Conservation (phyloP, 2,888 invertebrate genomes). For the Matsumyia berberina region DNA sequence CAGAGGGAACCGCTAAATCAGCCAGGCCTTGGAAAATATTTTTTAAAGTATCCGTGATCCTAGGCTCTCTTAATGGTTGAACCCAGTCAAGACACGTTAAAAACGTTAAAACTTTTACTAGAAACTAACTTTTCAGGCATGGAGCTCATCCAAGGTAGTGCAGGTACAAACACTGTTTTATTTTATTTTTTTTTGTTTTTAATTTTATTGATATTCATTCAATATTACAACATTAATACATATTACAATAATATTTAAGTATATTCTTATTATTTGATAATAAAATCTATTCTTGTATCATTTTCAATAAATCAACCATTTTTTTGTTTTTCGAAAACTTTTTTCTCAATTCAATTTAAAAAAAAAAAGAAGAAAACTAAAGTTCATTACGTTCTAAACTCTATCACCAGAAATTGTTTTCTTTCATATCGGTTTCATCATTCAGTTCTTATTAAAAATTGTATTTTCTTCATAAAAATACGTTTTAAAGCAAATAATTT, state of each 20-base stretch:
- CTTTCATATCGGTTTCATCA: constrained; percentile 37
- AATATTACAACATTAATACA: constrained; percentile 74
- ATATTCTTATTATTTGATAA: constrained; percentile 26
- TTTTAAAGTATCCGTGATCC: no score
- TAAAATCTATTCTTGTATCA: constrained; percentile 43
- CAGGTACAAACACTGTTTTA: no score
- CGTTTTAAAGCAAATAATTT: constrained; percentile 30
- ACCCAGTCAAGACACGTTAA: no score
- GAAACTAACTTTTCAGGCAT: no score
- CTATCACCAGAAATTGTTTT: constrained; percentile 68
- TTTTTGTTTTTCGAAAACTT: constrained; percentile 26
- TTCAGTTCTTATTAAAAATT: constrained; percentile 50
- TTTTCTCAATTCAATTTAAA: constrained; percentile 5
- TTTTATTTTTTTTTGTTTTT: not conserved
- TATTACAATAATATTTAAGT: constrained; percentile 63
- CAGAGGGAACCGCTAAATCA: no score
- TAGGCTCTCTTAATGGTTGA: no score
- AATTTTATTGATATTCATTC: constrained; percentile 66
- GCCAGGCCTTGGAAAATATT: no score
- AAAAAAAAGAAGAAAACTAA: not conserved
- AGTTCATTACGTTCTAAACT: constrained; percentile 59
- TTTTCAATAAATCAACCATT: constrained; percentile 20
- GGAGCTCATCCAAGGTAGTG: no score
- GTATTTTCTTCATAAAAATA: constrained; percentile 25
- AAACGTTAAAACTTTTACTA: no score